Conservation (phyloP, 1,140 invertebrate genomes). For the Brachionus koreanus region DNA sequence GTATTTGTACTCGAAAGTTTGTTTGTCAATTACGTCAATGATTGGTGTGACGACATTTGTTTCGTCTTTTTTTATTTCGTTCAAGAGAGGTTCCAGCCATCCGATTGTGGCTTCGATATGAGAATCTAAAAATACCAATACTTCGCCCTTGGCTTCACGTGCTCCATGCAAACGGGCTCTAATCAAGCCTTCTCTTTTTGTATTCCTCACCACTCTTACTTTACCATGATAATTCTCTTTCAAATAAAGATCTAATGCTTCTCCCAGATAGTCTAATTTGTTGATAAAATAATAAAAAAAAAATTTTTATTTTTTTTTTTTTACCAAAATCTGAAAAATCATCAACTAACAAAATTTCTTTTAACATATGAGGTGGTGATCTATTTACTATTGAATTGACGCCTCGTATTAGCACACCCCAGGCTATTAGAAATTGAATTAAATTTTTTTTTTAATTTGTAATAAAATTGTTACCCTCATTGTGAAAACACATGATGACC, state of each 20-base stretch:
- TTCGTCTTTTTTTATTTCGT: constrained; percentile 28
- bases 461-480: constrained; percentile 64
- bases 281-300: constrained; percentile 65
- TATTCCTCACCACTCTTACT: constrained; percentile 60
- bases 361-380: constrained; percentile 71
- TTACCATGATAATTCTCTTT: constrained; percentile 29
- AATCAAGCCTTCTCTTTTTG: constrained; percentile 78
- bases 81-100: constrained; percentile 43
- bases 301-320: constrained; percentile 74
- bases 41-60: constrained; percentile 12
- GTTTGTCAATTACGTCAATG: constrained; percentile 43
- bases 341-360: constrained; percentile 89
- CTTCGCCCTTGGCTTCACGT: constrained; percentile 72
- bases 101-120: constrained; percentile 71
- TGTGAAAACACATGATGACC: constrained; percentile 81
- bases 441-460: not conserved
- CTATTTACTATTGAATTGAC: constrained; percentile 81
- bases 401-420: constrained; percentile 77
- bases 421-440: constrained; percentile 61
- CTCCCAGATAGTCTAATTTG: constrained; percentile 3
- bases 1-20: constrained; percentile 32
- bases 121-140: constrained; percentile 90
- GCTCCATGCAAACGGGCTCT: constrained; percentile 81
- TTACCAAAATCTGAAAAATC: constrained; percentile 82
- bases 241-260: constrained; percentile 31